phyloP scores from a whole-genome alignment of 2,888 invertebrate genomes.

The Lasioglossum pauxillum region DNA sequence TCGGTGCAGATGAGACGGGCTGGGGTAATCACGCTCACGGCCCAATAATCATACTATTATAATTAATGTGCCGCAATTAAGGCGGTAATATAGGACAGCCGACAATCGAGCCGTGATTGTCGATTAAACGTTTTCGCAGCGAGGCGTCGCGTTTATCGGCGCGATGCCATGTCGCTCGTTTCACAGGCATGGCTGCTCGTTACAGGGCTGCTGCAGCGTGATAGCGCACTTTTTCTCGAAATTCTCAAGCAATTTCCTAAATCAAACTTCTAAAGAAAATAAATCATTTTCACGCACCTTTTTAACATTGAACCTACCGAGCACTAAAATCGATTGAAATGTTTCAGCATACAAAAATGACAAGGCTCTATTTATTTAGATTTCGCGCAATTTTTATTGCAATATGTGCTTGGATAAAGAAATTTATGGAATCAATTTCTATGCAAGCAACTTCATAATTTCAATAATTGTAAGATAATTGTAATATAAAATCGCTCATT shows the following conservation, averaged over 20 bases:
- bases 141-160: constrained; percentile 51
- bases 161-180: constrained; percentile 33
- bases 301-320: not conserved
- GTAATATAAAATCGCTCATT: no score
- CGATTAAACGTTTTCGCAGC: constrained; percentile 74
- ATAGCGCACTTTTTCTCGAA: not conserved
- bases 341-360: no score
- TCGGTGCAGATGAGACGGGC: constrained; percentile 66
- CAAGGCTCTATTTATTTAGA: no score
- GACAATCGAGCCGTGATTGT: constrained; percentile 75
- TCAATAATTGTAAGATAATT: no score
- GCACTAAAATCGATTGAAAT: no score
- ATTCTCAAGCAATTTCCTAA: not conserved
- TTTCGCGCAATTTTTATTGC: no score
- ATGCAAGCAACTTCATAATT: no score
- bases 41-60: constrained; percentile 75
- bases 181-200: constrained; percentile 5
- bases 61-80: constrained; percentile 79
- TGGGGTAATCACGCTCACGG: constrained; percentile 73
- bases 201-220: not conserved
- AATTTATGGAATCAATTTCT: no score
- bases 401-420: no score
- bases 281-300: not conserved
- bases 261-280: no score
- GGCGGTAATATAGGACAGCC: constrained; percentile 66